Evolutionary conservation across 1,140 invertebrate genomes (phyloP), one percentile per base, ranked within the genome.

Genomic region (Bombus picipes): DNA sequence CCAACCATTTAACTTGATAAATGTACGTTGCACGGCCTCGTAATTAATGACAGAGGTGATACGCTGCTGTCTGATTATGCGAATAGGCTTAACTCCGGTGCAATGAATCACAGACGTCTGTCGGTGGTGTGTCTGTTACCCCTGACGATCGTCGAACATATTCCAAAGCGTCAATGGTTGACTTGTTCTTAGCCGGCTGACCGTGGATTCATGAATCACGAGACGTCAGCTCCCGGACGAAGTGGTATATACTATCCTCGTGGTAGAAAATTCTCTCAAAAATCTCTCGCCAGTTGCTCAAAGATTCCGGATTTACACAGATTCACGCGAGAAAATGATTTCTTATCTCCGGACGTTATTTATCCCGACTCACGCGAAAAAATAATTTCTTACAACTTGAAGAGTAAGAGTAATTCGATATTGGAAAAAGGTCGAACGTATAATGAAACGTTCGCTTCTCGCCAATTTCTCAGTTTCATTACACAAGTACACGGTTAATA

Each of bases 21-120:
- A 90, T 83, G 81, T 34, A 73, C 13, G 66, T 18, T 57, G 53
- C 74, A 71, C 68, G 71, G 41, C n/a, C 34, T 15, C 77, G 87
- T 88, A 90, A 90, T 90, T 90, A 86, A 88, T 85, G 81, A 68
- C 81, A 37, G 47, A 66, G 81, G 81, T 84, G 84, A 88, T 86
- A 88, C 84, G 84, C 85, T 71, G 81, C 72, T 75, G 79, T 84
- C 82, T 88, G 87, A 90, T 90, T 90, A 86, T 87, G 78, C 77
- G 89, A 86, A 62, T 81, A 86, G 79, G 73, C 78, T 83, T 76
- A 88, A 74, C 77, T 65, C 72, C 10, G 73, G 37, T 10, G 72
- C 87, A 57, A 83, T 85, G 78, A 83, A 88, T 90, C 83, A 87
- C 73, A 71, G 41, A 65, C 32, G 43, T 47, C 72, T 76, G 79